Conservation (phyloP, 1,140 invertebrate genomes). For the Drosophila serrata region DNA sequence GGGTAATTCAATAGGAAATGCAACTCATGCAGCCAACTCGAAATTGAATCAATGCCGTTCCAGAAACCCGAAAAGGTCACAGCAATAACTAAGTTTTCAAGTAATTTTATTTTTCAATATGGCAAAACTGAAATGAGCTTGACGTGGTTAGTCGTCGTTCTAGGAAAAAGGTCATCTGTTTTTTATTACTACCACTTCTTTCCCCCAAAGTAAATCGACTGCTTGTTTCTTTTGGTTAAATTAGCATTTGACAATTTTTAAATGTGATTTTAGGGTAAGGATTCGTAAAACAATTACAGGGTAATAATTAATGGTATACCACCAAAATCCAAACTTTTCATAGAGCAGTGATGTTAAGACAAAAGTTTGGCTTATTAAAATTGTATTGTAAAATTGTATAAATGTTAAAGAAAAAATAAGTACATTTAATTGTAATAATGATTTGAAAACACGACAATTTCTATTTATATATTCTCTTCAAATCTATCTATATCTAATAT, state of each 20-base stretch:
- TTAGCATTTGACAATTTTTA: background rate
- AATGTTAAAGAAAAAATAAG: too few relatives aligned
- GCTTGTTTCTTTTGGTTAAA: background rate
- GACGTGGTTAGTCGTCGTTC: conserved; percentile 15
- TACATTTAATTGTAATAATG: too few relatives aligned
- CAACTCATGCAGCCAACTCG: conserved; percentile 52
- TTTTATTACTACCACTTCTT: background rate
- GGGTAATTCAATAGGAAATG: conserved; percentile 41
- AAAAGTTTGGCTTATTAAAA: too few relatives aligned
- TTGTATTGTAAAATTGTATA: too few relatives aligned
- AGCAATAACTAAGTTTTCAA: conserved; percentile 16
- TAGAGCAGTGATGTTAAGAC: too few relatives aligned
- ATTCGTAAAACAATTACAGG: rapidly evolving
- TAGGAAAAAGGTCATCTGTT: conserved; percentile 14
- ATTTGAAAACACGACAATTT: too few relatives aligned
- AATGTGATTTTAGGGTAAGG: too few relatives aligned
- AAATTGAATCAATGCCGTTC: conserved; percentile 42
- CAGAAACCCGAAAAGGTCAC: conserved; percentile 48
- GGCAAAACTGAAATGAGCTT: conserved; percentile 12
- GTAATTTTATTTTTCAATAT: conserved; percentile 28
- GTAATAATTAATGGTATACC: too few relatives aligned
- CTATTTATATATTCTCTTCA: too few relatives aligned
- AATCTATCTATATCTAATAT: too few relatives aligned
- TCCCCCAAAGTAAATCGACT: background rate
- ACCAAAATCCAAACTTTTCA: too few relatives aligned